Evolutionary conservation across 2,113 vertebrate genomes (phyloP), one percentile per base, ranked within the genome.

Genomic region (Paratilapia polleni): DNA sequence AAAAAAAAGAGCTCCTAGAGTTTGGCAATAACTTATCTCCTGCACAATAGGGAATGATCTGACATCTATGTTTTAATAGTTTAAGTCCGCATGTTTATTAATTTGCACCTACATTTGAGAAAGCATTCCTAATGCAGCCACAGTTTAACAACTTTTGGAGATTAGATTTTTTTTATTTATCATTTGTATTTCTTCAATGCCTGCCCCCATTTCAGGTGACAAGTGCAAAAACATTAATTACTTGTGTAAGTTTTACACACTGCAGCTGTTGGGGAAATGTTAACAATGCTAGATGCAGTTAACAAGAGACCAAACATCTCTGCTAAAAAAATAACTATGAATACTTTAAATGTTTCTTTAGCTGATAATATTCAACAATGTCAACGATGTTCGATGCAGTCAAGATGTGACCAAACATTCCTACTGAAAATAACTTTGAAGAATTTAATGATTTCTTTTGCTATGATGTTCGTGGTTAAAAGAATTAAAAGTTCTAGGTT

Each of bases 251-350:
- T 68, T 43, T 58, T 7, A 52, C 38, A 22, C 13, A 8, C 43
- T 80, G 87, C 75, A 80, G 78, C 79, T 87, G 61, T n/a, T 74
- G 24, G 34, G 13, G 49, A 34, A 59, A 81, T 52, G 15, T 52
- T 26, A 38, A 20, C 12, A 4, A 47, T 47, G n/a, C 38, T 47
- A 11, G 22, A 68, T 28, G 47, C 64, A 68, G 64, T 28, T 41
- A 70, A 49, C 41, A 66, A 56, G 60, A 77, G 22, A 38, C 41
- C 20, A 11, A 36, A 38, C 1, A 17, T n/a, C 22, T 20, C 5
- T 22, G n/a, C 52, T 43, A 5, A 61, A 5, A 61, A 52, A 60
- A 54, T 49, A 15, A 78, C 15, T 3, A 11, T 28, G 22, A 31
- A 76, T n/a, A 75, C 14, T 75, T 57, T 24, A 54, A 62, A 36